Evolutionary conservation across 2,113 vertebrate species (phyloP).

Genomic region (Oreocharis arfaki): DNA sequence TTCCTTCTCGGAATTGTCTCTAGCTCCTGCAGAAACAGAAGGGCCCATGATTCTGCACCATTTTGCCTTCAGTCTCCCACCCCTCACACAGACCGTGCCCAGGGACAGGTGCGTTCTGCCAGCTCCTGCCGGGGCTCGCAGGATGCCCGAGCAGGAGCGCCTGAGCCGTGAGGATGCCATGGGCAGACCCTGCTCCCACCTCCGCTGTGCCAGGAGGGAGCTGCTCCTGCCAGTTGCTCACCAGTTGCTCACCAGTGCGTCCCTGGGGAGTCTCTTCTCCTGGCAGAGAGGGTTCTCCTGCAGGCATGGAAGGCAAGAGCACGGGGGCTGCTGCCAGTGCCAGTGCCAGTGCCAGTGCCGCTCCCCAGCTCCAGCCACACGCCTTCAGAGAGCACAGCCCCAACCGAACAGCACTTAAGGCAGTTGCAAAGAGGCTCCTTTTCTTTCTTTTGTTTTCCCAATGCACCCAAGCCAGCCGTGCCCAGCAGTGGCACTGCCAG

Average conservation of each 20-base stretch:
- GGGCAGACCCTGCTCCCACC: background rate
- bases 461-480: background rate
- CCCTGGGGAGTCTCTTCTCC: background rate
- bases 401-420: background rate
- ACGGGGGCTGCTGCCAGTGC: background rate
- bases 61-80: constrained; percentile 56
- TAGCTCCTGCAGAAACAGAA: constrained; percentile 8
- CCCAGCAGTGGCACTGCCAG: background rate
- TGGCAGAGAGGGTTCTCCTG: background rate
- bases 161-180: accelerated
- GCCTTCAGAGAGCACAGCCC: background rate
- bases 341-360: background rate
- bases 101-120: background rate
- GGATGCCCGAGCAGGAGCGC: background rate
- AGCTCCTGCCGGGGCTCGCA: background rate
- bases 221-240: background rate
- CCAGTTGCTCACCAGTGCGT: background rate
- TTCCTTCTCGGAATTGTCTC: background rate
- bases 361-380: background rate
- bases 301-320: background rate
- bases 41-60: constrained; percentile 33
- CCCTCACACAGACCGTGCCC: background rate
- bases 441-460: background rate
- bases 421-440: background rate
- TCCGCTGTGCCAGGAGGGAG: background rate